phyloP scores from a whole-genome alignment of 30 jellyfish, hydroid and myxozoan genomes.

The Hydra vulgaris region DNA sequence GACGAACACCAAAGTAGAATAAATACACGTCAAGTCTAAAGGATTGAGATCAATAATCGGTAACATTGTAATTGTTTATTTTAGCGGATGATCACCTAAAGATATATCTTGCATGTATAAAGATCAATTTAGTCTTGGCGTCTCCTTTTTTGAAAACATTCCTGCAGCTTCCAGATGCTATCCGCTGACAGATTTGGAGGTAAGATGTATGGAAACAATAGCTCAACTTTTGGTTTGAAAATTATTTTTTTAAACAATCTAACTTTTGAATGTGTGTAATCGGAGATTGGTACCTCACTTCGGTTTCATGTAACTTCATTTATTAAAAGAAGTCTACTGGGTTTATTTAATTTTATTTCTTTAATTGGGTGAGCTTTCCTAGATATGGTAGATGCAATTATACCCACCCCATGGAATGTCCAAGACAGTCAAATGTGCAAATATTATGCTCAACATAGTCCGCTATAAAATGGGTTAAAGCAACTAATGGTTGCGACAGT shows the following conservation, averaged over 20 bases:
- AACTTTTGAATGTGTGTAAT: background rate
- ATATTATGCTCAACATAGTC: background rate
- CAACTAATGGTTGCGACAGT: too few species aligned
- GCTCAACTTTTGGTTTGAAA: constrained; percentile 1
- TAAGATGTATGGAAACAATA: background rate
- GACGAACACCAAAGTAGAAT: background rate
- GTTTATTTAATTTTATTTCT: background rate
- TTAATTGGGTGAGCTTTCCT: background rate
- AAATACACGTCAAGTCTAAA: background rate
- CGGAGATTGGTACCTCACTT: background rate
- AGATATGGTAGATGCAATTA: background rate
- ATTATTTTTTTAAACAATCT: background rate
- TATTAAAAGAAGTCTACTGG: background rate
- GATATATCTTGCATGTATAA: constrained; percentile 24
- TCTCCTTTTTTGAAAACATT: background rate
- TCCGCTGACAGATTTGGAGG: too few species aligned
- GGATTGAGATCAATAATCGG: constrained; percentile 25
- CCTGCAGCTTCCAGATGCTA: too few species aligned
- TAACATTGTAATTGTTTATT: constrained; percentile 11
- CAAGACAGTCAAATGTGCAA: too few species aligned
- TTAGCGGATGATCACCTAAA: constrained; percentile 23
- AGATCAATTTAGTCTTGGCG: constrained; percentile 38
- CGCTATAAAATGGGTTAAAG: background rate
- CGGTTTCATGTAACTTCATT: background rate
- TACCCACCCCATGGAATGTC: constrained; percentile 8